Conservation (phyloP, 2,888 invertebrate genomes). For the Euplagia quadripunctaria region DNA sequence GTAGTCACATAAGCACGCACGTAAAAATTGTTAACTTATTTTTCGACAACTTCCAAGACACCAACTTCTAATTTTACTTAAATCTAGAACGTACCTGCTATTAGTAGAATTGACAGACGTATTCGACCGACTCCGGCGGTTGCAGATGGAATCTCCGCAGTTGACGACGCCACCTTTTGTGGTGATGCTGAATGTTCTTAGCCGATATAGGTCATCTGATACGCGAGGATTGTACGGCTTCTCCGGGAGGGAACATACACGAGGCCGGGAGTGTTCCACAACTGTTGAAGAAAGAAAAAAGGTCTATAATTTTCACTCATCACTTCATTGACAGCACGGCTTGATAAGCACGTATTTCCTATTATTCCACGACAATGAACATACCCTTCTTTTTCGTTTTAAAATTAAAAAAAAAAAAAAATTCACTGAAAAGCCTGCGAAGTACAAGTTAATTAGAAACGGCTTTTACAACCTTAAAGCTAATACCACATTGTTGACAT, state of each 20-base stretch:
- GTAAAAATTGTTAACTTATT: too few relatives aligned
- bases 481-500: too few relatives aligned
- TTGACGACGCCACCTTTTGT: slow-evolving; percentile 96
- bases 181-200: slow-evolving; percentile 95
- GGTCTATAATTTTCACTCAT: not conserved
- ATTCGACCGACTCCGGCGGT: slow-evolving; percentile 94
- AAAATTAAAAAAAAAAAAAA: too few relatives aligned
- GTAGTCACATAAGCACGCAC: too few relatives aligned
- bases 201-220: slow-evolving; percentile 94
- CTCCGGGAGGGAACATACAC: slow-evolving; percentile 95
- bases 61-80: not conserved
- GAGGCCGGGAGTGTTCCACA: slow-evolving; percentile 93
- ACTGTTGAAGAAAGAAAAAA: slow-evolving; percentile 83
- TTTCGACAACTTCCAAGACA: too few relatives aligned
- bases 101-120: slow-evolving; percentile 95
- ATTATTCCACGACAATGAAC: too few relatives aligned
- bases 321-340: not conserved
- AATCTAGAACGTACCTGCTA: slow-evolving; percentile 87
- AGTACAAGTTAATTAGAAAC: not conserved
- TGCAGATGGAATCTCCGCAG: slow-evolving; percentile 96
- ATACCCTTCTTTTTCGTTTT: too few relatives aligned
- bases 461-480: not conserved
- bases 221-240: slow-evolving; percentile 94
- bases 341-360: too few relatives aligned
- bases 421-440: not conserved